phyloP scores from a whole-genome alignment of 2,888 invertebrate genomes.

The Synanthedon myopaeformis region DNA sequence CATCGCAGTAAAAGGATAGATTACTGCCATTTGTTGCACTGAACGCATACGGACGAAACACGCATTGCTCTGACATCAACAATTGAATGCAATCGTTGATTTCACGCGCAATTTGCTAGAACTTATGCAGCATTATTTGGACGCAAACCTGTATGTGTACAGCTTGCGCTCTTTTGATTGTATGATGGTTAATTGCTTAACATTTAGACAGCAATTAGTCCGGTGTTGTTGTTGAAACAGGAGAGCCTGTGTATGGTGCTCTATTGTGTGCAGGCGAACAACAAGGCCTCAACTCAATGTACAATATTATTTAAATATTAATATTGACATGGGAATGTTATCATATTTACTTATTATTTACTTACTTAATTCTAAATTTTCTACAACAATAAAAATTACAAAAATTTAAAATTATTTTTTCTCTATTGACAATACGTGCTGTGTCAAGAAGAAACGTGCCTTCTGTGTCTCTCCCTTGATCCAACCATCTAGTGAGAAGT shows the following conservation, averaged over 20 bases:
- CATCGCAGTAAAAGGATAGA: slow-evolving; percentile 36
- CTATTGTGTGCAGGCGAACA: neutral
- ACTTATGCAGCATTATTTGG: slow-evolving; percentile 18
- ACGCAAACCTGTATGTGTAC: neutral
- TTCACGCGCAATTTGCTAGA: slow-evolving; percentile 36
- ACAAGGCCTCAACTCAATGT: too few species aligned
- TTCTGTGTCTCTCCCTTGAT: too few species aligned
- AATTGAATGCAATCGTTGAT: slow-evolving; percentile 37
- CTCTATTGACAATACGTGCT: too few species aligned
- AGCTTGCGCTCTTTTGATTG: neutral
- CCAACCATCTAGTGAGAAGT: too few species aligned
- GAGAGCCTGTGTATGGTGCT: neutral
- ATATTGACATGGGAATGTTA: too few species aligned
- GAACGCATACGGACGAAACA: slow-evolving; percentile 28
- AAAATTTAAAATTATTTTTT: too few species aligned
- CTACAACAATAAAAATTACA: too few species aligned
- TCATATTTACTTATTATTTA: too few species aligned
- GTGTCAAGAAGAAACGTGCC: too few species aligned
- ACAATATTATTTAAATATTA: too few species aligned
- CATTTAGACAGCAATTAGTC: neutral
- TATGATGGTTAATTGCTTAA: neutral
- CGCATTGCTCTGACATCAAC: slow-evolving; percentile 27
- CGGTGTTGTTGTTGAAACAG: neutral
- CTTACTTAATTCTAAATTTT: too few species aligned
- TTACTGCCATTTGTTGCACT: slow-evolving; percentile 40